Percentiles rank a stretch among this genome's conserved stretches.
Conservation (phyloP, 2,797 vertebrate species). For the Labeo calbasu region DNA sequence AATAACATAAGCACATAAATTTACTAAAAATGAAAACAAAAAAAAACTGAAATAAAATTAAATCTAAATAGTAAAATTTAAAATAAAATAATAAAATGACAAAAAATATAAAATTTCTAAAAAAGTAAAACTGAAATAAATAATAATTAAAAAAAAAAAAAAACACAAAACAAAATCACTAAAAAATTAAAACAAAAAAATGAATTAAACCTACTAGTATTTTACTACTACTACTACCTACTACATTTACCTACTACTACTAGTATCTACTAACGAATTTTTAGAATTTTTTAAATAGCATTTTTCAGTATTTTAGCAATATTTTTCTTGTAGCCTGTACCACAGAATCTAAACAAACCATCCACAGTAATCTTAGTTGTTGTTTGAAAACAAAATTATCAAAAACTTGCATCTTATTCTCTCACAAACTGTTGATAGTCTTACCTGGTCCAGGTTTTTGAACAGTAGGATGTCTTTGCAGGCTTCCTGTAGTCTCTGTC, state of each 20-base stretch:
- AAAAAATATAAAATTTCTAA: no score
- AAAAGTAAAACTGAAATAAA: neutral
- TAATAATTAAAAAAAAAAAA: no score
- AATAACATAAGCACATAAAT: neutral
- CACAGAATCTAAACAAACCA: neutral
- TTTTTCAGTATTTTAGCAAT: neutral
- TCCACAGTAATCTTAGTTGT: neutral
- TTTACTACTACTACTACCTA: no score
- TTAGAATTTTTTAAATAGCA: neutral
- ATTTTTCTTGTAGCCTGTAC: neutral
- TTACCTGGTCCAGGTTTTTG: slow-evolving; percentile 96
- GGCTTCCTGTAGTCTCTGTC: slow-evolving; percentile 95
- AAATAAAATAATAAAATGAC: neutral
- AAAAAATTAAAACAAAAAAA: no score
- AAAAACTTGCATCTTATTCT: neutral
- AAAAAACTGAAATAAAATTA: neutral
- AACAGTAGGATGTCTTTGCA: slow-evolving; percentile 98
- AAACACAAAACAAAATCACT: no score
- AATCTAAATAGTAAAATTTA: no score
- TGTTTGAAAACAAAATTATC: neutral
- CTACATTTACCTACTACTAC: no score
- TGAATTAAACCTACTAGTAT: no score
- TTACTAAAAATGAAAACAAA: no score
- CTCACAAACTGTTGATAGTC: slow-evolving; percentile 51
- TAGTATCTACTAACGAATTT: no score